Evolutionary conservation across 2,797 vertebrate species (phyloP).

Genomic region (Sibirionetta formosa): DNA sequence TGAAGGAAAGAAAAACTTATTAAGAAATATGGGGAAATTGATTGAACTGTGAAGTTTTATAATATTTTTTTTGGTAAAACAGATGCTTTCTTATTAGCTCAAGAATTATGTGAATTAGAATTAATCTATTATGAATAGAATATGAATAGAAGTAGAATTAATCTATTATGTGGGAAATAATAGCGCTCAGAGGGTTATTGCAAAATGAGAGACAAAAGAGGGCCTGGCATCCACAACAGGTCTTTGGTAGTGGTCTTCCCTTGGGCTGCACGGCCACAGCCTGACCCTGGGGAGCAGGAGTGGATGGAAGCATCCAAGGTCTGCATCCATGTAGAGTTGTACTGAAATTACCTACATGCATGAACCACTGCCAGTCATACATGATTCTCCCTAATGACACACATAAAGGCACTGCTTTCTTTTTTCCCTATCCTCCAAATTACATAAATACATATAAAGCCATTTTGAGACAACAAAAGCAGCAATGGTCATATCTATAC

Average conservation of each 20-base stretch:
- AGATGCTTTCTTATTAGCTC: not conserved
- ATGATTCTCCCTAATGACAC: not conserved
- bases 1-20: not conserved
- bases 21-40: not conserved
- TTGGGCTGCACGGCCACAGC: not conserved
- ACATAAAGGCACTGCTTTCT: fast-evolving
- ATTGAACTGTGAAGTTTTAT: not conserved
- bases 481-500: not conserved
- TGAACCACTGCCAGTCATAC: not conserved
- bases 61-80: not conserved
- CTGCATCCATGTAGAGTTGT: not conserved
- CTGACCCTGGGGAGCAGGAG: not conserved
- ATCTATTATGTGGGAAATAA: not conserved
- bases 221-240: not conserved
- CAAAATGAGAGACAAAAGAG: not conserved
- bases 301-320: not conserved
- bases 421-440: fast-evolving
- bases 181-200: not conserved
- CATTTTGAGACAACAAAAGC: not conserved
- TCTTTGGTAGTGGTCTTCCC: not conserved
- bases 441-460: not conserved
- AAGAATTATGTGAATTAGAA: not conserved
- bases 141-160: no score
- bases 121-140: no score
- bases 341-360: not conserved